A percentile compares a stretch with the other conserved stretches of the same genome.
phyloP scores from a whole-genome alignment of 2,113 vertebrate genomes.

The Cranoglanis bouderius region DNA sequence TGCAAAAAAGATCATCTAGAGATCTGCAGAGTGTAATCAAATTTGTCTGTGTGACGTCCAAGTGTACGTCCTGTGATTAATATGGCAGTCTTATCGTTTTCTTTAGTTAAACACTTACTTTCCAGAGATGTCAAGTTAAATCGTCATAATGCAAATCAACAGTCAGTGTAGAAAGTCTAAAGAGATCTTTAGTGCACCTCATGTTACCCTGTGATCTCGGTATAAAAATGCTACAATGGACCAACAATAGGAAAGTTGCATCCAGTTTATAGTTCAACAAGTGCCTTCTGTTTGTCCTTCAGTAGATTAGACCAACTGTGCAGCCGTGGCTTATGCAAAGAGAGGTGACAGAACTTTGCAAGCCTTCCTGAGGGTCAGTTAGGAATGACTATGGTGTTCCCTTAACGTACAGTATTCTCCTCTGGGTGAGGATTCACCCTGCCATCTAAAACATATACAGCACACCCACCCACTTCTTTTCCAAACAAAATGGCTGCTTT shows the following conservation, averaged over 20 bases:
- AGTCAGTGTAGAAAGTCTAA: neutral
- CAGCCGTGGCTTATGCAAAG: constrained; percentile 61
- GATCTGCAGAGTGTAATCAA: neutral
- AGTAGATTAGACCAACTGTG: constrained; percentile 68
- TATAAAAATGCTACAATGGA: neutral
- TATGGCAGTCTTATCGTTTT: neutral
- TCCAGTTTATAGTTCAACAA: constrained; percentile 64
- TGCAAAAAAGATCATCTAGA: neutral
- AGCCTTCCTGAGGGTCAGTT: constrained; percentile 53
- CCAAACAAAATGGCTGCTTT: constrained; percentile 10
- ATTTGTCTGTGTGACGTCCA: neutral
- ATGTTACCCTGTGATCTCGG: neutral
- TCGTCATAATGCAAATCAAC: neutral
- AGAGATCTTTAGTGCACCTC: neutral
- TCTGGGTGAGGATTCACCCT: neutral
- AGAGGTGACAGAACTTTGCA: constrained; percentile 56
- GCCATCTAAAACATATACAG: neutral
- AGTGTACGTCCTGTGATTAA: neutral
- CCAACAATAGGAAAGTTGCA: constrained; percentile 10
- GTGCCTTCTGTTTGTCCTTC: constrained; percentile 79
- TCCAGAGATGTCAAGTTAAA: neutral
- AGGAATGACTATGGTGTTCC: constrained; percentile 44
- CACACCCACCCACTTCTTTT: neutral
- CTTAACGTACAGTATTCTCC: constrained; percentile 54
- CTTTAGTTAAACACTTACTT: neutral